Evolutionary conservation across 2,797 vertebrate species (phyloP), one percentile per base, ranked within the genome.

Genomic region (Pseudochromis fuscus): DNA sequence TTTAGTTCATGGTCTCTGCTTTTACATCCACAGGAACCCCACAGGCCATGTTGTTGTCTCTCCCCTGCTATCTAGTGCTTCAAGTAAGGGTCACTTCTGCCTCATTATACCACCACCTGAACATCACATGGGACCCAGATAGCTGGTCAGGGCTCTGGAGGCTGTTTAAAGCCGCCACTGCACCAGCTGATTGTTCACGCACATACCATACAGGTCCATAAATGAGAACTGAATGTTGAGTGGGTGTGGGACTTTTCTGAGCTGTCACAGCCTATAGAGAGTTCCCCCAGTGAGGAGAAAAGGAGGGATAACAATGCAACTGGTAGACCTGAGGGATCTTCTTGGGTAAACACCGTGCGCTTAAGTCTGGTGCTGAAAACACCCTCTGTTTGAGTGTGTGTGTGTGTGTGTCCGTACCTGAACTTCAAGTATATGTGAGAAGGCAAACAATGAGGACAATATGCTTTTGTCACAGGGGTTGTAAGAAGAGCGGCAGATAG

Each of bases 21-120:
- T 80, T 63, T 13, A 37, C 61, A 67, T 50, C 19, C 30, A 46
- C 38, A 62, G 33, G n/a, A 38, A 57, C 19, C 30, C 46, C 23
- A 61, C 11, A 45, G 46, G 46, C 45, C 52, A 27, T 56, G 48
- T 51, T 67, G 52, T 56, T 30, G 10, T 59, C 65, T 38, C 53
- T 62, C 28, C 38, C 33, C 64, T 48, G 24, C 35, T 33, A 51
- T 38, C 24, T 50, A 27, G 53, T 83, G 35, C 63, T 69, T 75
- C 62, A 64, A 33, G 72, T 46, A 52, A 75, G 28, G 44, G 55
- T 37, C 48, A 67, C 76, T 62, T 58, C 52, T 51, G 45, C 63
- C 72, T 85, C 71, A 77, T 88, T 82, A 85, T 71, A 73, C 35
- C 10, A 7, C 50, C 23, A 67, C 37, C 25, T 23, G 52, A 75